These are phyloP conservation scores for Agriopis leucophaearia DNA, from an alignment of 2,888 invertebrate genomes.

Conservation along the genomic window DNA sequence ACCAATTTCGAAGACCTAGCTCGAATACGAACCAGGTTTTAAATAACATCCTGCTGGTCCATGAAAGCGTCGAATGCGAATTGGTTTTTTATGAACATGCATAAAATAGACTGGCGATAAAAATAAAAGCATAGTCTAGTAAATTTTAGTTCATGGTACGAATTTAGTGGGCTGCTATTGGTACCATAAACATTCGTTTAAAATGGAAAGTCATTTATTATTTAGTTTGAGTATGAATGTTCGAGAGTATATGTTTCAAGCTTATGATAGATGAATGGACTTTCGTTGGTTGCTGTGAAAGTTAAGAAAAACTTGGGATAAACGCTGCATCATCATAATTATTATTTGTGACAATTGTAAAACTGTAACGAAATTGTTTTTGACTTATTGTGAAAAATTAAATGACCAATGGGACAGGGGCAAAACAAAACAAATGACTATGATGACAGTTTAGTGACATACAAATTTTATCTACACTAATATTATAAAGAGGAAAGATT, in stretches of 20 bases:
- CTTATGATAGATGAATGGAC: background rate
- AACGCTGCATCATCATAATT: no score
- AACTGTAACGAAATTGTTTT: no score
- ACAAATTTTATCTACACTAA: no score
- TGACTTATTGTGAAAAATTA: no score
- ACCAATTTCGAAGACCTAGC: conserved; percentile 18
- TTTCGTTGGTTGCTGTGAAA: background rate
- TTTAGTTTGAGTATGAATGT: conserved; percentile 1
- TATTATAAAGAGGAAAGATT: no score
- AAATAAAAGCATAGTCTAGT: conserved; percentile 68
- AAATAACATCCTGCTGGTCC: conserved; percentile 39
- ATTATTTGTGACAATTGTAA: no score
- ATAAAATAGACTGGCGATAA: conserved; percentile 63
- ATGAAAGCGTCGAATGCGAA: conserved; percentile 53
- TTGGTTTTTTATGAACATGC: conserved; percentile 61
- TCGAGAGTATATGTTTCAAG: background rate
- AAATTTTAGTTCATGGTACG: conserved; percentile 73
- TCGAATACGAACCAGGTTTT: conserved; percentile 15
- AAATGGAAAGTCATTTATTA: background rate
- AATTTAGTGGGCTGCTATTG: conserved; percentile 64
- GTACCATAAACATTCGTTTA: conserved; percentile 71
- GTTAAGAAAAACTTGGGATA: background rate
- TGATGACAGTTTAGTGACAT: no score
- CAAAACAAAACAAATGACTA: no score
- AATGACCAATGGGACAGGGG: no score